A percentile compares a stretch with the other conserved stretches of the same genome.
Conservation (phyloP, 2,113 vertebrate species). For the Oryzias javanicus region DNA sequence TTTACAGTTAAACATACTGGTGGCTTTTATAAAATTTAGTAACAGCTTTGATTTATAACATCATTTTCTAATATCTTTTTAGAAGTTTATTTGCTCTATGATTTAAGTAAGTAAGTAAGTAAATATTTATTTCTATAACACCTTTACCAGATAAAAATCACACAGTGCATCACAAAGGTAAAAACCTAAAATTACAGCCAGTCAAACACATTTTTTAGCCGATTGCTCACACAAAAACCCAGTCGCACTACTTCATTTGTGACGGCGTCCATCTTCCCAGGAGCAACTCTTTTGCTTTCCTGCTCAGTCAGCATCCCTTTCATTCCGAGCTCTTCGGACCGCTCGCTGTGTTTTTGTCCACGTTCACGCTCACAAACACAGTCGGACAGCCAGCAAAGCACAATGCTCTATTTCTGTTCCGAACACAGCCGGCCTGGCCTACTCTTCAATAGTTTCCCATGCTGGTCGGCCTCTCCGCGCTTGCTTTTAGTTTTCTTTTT, state of each 20-base stretch:
- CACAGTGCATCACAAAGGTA: no score
- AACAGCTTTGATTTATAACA: no score
- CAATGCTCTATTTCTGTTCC: constrained; percentile 70
- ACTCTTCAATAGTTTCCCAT: constrained; percentile 55
- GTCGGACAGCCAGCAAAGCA: constrained; percentile 36
- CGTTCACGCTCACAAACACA: constrained; percentile 13
- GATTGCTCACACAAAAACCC: constrained; percentile 1
- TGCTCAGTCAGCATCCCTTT: constrained; percentile 59
- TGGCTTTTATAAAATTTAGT: no score
- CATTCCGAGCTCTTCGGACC: constrained; percentile 62
- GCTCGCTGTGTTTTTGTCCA: constrained; percentile 37
- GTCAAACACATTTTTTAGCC: constrained; percentile 16
- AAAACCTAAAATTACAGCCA: no score
- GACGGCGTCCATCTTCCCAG: constrained; percentile 53
- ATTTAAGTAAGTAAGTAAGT: no score
- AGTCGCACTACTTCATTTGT: constrained; percentile 9
- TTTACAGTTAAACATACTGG: no score
- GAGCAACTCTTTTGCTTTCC: constrained; percentile 51
- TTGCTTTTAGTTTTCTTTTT: constrained; percentile 16
- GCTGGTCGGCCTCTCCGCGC: constrained; percentile 49
- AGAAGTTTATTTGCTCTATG: no score
- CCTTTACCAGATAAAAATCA: no score
- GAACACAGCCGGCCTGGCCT: constrained; percentile 59
- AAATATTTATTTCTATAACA: no score
- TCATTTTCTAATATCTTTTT: no score